These are phyloP conservation scores for Neostethus bicornis DNA, from an alignment of 2,797 vertebrate species.

Conservation along the genomic window DNA sequence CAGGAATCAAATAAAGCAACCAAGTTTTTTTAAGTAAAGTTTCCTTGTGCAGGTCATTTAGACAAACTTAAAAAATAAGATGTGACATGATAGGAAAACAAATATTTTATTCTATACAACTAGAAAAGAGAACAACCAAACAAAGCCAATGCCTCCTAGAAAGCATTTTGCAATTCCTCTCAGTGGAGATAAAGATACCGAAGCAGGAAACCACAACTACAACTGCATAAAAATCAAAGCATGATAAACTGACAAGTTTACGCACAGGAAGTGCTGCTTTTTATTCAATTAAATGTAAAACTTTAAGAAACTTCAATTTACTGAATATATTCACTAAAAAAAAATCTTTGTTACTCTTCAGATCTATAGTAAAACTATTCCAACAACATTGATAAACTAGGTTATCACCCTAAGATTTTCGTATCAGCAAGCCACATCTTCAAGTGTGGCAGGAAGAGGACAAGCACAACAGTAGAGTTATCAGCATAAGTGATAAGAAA, in stretches of 20 bases:
- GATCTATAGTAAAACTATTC: background rate
- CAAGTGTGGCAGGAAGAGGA: conserved; percentile 10
- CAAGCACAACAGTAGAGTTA: background rate
- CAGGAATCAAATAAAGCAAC: conserved; percentile 6
- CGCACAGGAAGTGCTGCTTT: conserved; percentile 2
- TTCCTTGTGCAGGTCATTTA: background rate
- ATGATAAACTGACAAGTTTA: background rate
- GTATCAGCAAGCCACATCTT: background rate
- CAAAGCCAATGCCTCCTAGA: conserved; percentile 10
- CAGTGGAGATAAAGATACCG: conserved; percentile 6
- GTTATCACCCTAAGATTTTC: conserved; percentile 5
- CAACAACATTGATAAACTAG: background rate
- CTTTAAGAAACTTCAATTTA: background rate
- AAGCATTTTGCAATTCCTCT: conserved; percentile 4
- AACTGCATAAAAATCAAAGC: background rate
- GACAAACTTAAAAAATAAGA: background rate
- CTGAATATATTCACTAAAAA: background rate
- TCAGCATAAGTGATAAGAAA: background rate
- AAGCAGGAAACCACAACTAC: conserved; percentile 3
- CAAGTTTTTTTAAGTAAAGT: background rate
- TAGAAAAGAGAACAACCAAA: conserved; percentile 15
- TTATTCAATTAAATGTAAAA: background rate
- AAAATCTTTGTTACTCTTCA: background rate
- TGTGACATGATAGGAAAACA: background rate
- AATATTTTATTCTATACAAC: background rate